These are phyloP conservation scores for Crotalus helleri DNA, from an alignment of 2,113 vertebrate genomes.

Conservation along the genomic window DNA sequence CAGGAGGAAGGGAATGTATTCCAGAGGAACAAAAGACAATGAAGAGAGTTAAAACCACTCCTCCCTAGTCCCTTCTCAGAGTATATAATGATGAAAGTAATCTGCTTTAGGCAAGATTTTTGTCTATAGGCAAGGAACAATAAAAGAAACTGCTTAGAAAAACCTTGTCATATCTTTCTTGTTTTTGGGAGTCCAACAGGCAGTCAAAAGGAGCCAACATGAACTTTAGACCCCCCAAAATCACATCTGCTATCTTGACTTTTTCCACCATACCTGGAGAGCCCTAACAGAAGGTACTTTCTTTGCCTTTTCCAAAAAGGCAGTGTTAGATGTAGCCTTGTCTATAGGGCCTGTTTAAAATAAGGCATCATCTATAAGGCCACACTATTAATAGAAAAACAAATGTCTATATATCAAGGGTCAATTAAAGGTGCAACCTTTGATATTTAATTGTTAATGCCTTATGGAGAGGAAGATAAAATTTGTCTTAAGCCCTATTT, in stretches of 20 bases:
- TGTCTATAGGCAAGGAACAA: background rate
- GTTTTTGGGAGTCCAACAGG: background rate
- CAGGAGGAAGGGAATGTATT: background rate
- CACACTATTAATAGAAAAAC: background rate
- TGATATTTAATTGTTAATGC: background rate
- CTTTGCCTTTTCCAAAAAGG: background rate
- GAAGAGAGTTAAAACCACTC: background rate
- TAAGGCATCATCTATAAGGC: background rate
- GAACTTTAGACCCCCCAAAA: background rate
- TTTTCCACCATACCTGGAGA: background rate
- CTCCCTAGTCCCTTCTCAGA: background rate
- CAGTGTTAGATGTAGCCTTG: background rate
- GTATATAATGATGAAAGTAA: background rate
- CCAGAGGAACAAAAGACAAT: background rate
- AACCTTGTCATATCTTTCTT: background rate
- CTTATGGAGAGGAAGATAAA: background rate
- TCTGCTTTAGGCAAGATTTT: too few species aligned
- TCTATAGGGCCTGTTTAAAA: background rate
- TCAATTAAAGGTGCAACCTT: background rate
- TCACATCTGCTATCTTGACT: background rate
- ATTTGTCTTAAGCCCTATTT: conserved; percentile 21
- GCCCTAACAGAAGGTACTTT: background rate
- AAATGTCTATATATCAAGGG: background rate
- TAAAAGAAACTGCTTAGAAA: background rate
- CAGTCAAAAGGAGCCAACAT: background rate